Base-by-base conservation (phyloP, 2,888 invertebrate species). In the Apoderus coryli region DNA sequence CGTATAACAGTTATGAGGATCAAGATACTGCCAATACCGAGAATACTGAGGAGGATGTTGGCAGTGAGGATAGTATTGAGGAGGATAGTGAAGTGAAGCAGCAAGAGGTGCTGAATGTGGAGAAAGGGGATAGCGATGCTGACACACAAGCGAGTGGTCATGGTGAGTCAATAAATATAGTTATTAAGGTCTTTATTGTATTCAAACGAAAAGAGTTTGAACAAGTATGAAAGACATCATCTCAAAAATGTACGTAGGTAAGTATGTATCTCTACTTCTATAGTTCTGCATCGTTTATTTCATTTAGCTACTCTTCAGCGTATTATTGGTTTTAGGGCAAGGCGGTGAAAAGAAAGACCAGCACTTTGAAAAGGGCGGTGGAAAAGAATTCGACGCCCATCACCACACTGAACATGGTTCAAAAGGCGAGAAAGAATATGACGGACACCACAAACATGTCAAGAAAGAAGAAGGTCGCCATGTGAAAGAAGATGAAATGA, bases 401-500 rank as follows among this genome's bases (percentile, higher is more conserved):
- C 50, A 52, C 33, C 41, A 50, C 28, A 41, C 44, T 4, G 36
- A 37, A 14, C 46, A 53, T 25, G 54, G 52, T 1, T 50, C 54
- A 34, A 52, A 55, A 32, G 54, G 52, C 6, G 46, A 52, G 16
- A 55, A 58, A 35, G 49, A 44, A 3, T 56, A 56, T 39, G 49
- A 55, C 38, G 57, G 54, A 4, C 43, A 47, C 19, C 56, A 56
- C 34, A 42, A 53, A 15, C 42, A 56, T 32, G 49, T 49, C 27
- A 54, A 57, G 32, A 41, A 37, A 2, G 45, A 53, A 32, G 52
- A 55, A 29, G 57, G 57, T 10, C 53, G 60, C 31, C 55, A 59
- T 34, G 50, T 50, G 14, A 56, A 59, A 45, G 64, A 64, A 43
- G 60, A 56, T 14, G 62, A 66, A 40, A 54, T 59, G 37, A 64